Conservation (phyloP, 2,113 vertebrate species). For the Amia ocellicauda region DNA sequence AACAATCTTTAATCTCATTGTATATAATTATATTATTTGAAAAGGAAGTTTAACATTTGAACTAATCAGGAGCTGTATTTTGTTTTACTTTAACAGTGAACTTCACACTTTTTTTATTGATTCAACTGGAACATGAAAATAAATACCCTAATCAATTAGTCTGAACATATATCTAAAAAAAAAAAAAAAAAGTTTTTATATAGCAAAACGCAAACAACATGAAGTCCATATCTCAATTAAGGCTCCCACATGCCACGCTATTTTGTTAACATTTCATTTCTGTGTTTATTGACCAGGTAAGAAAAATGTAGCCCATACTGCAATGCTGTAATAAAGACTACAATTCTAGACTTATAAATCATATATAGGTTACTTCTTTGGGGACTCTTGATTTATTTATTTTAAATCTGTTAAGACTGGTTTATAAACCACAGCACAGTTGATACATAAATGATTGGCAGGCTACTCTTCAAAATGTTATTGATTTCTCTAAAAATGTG, state of each 20-base stretch:
- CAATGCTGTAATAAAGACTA: background rate
- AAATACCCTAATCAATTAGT: too few relatives aligned
- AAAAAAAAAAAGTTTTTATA: too few relatives aligned
- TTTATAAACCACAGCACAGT: constrained; percentile 22
- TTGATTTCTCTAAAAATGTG: constrained; percentile 28
- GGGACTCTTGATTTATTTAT: constrained; percentile 39
- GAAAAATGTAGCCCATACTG: background rate
- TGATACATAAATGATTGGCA: constrained; percentile 36
- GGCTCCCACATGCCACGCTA: background rate
- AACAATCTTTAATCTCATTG: too few relatives aligned
- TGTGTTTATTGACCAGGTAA: constrained; percentile 2
- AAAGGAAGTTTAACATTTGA: too few relatives aligned
- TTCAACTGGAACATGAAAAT: too few relatives aligned
- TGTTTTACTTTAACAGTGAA: too few relatives aligned
- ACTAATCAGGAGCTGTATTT: too few relatives aligned
- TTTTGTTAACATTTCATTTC: constrained; percentile 1
- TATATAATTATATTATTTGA: too few relatives aligned
- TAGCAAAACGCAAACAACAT: background rate
- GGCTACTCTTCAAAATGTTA: constrained; percentile 29
- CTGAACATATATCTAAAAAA: too few relatives aligned
- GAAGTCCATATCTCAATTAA: background rate
- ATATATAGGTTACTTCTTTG: constrained; percentile 15
- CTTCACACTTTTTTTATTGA: too few relatives aligned
- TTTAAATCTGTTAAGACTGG: constrained; percentile 26
- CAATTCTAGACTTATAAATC: constrained; percentile 8